Conservation (phyloP, 2,888 invertebrate genomes). For the Proisotoma minuta region DNA sequence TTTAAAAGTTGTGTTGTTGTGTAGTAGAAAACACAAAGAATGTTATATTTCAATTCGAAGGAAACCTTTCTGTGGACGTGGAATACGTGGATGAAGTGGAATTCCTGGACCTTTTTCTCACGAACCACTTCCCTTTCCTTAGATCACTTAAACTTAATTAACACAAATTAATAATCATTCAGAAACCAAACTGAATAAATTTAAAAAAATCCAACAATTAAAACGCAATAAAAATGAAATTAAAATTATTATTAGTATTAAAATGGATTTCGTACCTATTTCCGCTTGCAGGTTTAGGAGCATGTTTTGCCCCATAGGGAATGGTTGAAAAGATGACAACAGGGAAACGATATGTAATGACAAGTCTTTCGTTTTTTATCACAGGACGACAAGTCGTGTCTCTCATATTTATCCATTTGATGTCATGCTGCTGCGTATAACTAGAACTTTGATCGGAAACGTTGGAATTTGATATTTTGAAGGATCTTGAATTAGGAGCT, state of each 20-base stretch:
- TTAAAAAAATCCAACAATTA: background rate
- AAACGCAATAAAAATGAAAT: background rate
- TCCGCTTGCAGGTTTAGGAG: background rate
- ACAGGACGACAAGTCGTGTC: conserved; percentile 56
- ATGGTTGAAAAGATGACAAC: conserved; percentile 81
- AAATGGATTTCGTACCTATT: background rate
- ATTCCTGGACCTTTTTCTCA: conserved; percentile 1
- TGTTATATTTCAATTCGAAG: background rate
- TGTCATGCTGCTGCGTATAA: conserved; percentile 10
- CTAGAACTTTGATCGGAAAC: conserved; percentile 1
- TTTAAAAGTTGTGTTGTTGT: too few relatives aligned
- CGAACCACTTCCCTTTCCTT: background rate
- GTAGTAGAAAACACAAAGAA: background rate
- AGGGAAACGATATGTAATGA: conserved; percentile 68
- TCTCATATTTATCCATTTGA: conserved; percentile 36
- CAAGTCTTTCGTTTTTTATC: conserved; percentile 73
- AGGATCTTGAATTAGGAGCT: conserved; percentile 18
- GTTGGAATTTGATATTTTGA: conserved; percentile 29
- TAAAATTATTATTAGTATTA: background rate
- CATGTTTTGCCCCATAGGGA: conserved; percentile 60
- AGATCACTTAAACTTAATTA: background rate
- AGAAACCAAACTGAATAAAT: conserved; percentile 13
- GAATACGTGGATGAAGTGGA: background rate
- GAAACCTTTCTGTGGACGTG: background rate
- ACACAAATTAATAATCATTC: conserved; percentile 15